Conservation (phyloP, 2,888 invertebrate genomes). For the Drosophila histrio region DNA sequence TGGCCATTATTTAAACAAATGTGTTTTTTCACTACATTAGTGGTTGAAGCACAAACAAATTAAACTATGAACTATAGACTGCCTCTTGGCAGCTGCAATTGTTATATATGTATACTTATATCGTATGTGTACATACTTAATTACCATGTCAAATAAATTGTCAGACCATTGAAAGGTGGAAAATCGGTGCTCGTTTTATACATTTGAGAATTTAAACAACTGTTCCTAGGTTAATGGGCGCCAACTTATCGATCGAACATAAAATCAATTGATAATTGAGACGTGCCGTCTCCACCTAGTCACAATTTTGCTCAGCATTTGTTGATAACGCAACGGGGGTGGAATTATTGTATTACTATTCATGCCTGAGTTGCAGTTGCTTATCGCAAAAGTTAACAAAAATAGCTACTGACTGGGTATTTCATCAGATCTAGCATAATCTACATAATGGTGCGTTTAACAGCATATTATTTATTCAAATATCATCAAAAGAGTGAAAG, state of each 20-base stretch:
- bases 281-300: slow-evolving; percentile 10
- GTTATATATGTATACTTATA: slow-evolving; percentile 1
- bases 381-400: slow-evolving; percentile 29
- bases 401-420: slow-evolving; percentile 15
- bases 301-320: neutral
- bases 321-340: slow-evolving; percentile 4
- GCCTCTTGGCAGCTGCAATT: slow-evolving; percentile 14
- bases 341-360: neutral
- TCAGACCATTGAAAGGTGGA: slow-evolving; percentile 7
- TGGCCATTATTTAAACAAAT: slow-evolving; percentile 69
- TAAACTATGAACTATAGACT: slow-evolving; percentile 19
- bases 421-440: slow-evolving; percentile 39
- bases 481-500: too few relatives aligned
- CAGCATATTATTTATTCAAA: too few relatives aligned
- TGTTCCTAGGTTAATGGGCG: slow-evolving; percentile 5
- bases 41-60: slow-evolving; percentile 14
- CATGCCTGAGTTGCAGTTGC: neutral
- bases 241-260: slow-evolving; percentile 24
- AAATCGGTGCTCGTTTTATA: slow-evolving; percentile 5
- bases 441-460: neutral
- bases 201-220: slow-evolving; percentile 34
- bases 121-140: slow-evolving; percentile 7
- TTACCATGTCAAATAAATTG: slow-evolving; percentile 31
- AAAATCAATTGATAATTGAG: slow-evolving; percentile 33
- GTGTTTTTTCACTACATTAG: slow-evolving; percentile 38